phyloP scores from a whole-genome alignment of 2,113 vertebrate species.

The Chlamydotis undulata region DNA sequence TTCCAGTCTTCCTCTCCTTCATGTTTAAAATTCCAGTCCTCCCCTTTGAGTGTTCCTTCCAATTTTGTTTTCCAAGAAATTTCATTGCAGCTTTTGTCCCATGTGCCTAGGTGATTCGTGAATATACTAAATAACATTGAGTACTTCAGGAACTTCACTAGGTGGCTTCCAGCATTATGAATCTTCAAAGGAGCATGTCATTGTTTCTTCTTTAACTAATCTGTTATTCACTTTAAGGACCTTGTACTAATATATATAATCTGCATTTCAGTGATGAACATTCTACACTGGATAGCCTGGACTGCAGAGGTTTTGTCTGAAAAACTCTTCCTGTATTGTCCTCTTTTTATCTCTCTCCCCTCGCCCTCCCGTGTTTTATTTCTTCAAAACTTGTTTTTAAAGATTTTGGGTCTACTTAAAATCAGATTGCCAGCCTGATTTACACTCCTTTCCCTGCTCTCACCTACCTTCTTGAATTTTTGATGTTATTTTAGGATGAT shows the following conservation, averaged over 20 bases:
- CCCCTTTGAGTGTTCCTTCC: not conserved
- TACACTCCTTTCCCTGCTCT: not conserved
- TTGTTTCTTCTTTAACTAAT: not conserved
- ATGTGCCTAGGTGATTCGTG: fast-evolving
- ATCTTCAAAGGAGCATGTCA: not conserved
- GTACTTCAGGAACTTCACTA: not conserved
- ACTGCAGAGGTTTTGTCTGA: not conserved
- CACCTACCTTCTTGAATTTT: not conserved
- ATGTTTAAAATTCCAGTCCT: not conserved
- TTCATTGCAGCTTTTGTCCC: not conserved
- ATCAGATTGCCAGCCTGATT: not conserved
- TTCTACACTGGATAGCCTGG: no score
- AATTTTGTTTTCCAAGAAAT: not conserved
- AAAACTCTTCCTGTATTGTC: not conserved
- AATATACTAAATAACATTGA: not conserved
- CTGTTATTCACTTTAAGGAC: not conserved
- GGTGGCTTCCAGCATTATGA: not conserved
- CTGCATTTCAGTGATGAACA: not conserved
- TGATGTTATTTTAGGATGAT: not conserved
- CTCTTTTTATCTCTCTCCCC: not conserved
- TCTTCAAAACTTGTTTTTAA: not conserved
- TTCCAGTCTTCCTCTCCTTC: not conserved
- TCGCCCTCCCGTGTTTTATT: fast-evolving
- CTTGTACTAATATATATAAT: not conserved
- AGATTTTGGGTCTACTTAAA: not conserved